Base-by-base conservation (phyloP, 2,797 vertebrate genomes). In the Liasis olivaceus region DNA sequence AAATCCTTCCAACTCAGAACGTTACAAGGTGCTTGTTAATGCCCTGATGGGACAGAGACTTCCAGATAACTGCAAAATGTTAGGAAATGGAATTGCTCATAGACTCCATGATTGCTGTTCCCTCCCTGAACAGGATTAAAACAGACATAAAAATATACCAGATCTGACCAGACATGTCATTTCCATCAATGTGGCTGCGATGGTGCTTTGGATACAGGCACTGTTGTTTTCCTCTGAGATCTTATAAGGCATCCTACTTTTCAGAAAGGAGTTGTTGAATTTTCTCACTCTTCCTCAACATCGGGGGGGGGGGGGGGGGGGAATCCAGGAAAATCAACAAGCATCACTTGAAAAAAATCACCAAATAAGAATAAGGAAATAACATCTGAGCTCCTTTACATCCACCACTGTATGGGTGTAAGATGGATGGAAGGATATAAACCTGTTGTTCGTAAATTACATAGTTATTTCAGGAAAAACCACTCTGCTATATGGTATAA, bases 1-100 rank as follows among this genome's bases (percentile, higher is more conserved):
- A 92, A 90, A 92, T 85, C 92, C 69, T 51, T 77, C 56, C 88
- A 87, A 42, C 77, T 56, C 56, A 7, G 42, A 88, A 60, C 36
- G 62, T 87, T 87, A 87, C 87, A 87, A 63, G 28, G 85, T 42
- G 56, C 92, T 90, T 58, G 60, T 90, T 87, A 90, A 93, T 63
- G n/a, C n/a, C 12, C 36, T 54, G n/a, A 69, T 81, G 77, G 12
- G 42, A 63, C 22, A n/a, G 31, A 87, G 42, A 54, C 26, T 63
- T 93, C 66, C n/a, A 31, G 85, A 87, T 81, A 59, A 81, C 42
- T 42, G 63, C 64, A 81, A 51, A 64, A 93, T 8, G 36, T 31
- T 63, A 54, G 22, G 89, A 54, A 72, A 54, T 8, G n/a, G 85
- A 36, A 87, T 90, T 89, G 24, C 63, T 69, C 91, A 89, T 4